Base-by-base conservation (phyloP, 2,113 vertebrate species). In the Taurulus bubalis region DNA sequence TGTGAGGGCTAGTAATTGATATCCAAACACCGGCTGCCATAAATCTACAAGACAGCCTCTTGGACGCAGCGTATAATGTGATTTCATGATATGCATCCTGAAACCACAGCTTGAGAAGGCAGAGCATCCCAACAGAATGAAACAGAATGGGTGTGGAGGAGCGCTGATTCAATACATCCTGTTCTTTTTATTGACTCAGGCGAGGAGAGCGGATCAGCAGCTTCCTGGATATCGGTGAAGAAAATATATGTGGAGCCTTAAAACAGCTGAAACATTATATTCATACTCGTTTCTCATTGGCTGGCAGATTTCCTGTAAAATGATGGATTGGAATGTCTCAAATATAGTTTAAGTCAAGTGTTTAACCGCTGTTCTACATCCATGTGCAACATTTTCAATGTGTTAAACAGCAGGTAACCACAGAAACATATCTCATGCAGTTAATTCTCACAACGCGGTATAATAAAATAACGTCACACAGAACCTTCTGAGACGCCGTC, bases 81-180 rank as follows among this genome's bases (percentile, higher is more conserved):
- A 81, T 83, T 80, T 85, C 40, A 79, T 71, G 62, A 85, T 76
- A 59, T 73, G 79, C 68, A 53, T 87, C 30, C 65, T 72, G 58
- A 77, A 83, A 75, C 42, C 20, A 5, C 69, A n/a, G 49, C 59
- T 67, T 67, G 62, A 69, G 64, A 71, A 65, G 34, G 51, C 78
- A 22, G 24, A 80, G 68, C 51, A 70, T 47, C 40, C 51, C 24
- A 26, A 26, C 66, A 49, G 62, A 47, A 59, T 64, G 47, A 75
- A 74, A 72, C 36, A 38, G 36, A 82, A 75, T 80, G 45, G 26
- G 7, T 71, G 55, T 75, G 60, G 62, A 78, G 69, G 53, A 60
- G 56, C 67, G 11, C 30, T 34, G 63, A 67, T 84, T 64, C 42
- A 24, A 75, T 68, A 66, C 55, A 51, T 51, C 51, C 60, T 80